These are phyloP conservation scores for Leptoclinus maculatus DNA, from an alignment of 2,797 vertebrate species.

Conservation along the genomic window DNA sequence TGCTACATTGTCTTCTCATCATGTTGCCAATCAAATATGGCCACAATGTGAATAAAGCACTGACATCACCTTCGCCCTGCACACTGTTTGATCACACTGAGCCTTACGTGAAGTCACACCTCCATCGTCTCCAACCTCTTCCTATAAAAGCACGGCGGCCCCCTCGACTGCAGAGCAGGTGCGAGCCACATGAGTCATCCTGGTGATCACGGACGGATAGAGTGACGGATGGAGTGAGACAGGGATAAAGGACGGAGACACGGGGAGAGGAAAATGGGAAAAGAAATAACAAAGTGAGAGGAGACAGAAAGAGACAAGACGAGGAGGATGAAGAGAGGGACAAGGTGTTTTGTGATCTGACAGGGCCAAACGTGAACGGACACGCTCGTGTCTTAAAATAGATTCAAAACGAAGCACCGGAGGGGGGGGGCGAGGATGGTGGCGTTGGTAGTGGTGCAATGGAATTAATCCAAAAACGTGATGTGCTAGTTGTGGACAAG, in stretches of 20 bases:
- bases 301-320: slow-evolving; percentile 30
- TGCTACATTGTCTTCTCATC: neutral
- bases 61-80: neutral
- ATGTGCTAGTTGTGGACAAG: slow-evolving; percentile 51
- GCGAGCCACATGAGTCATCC: slow-evolving; percentile 76
- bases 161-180: slow-evolving; percentile 73
- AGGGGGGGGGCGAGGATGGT: neutral
- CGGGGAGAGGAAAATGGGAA: slow-evolving; percentile 17
- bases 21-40: slow-evolving; percentile 8
- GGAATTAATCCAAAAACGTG: slow-evolving; percentile 40
- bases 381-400: slow-evolving; percentile 43
- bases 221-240: slow-evolving; percentile 54
- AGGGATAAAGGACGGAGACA: slow-evolving; percentile 29
- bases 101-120: slow-evolving; percentile 30
- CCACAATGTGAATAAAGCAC: neutral
- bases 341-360: slow-evolving; percentile 41
- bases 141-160: slow-evolving; percentile 13
- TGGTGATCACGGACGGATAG: slow-evolving; percentile 52
- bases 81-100: slow-evolving; percentile 16
- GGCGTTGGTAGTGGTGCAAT: slow-evolving; percentile 16
- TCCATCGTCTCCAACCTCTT: slow-evolving; percentile 27
- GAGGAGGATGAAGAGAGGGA: slow-evolving; percentile 34
- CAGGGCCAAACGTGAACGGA: slow-evolving; percentile 39
- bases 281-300: slow-evolving; percentile 13
- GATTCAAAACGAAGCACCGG: slow-evolving; percentile 35